Evolutionary conservation across 2,797 vertebrate species (phyloP), one percentile per base, ranked within the genome.

Genomic region (Ara ararauna): DNA sequence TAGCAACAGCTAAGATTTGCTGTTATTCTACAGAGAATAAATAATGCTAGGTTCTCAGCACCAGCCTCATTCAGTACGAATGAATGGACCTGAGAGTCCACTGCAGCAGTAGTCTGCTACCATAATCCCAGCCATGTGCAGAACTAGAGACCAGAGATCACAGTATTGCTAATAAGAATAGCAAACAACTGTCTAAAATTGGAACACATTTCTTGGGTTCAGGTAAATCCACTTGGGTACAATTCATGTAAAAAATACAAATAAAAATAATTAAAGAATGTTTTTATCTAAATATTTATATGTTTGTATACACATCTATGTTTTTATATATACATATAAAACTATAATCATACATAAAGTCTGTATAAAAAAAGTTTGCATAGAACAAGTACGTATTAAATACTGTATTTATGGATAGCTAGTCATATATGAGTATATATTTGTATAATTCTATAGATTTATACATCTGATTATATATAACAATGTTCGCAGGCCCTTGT

Each of bases 91-190:
- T 48, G 21, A 45, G 7, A 73, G 24, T 23, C 38, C 26, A 26
- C 23, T 0, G 0, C 1, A 93, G 11, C 26, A 60, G 24, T 1
- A 38, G 34, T 18, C 32, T 62, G 29, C 23, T 53, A 51, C 18
- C 38, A 24, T n/a, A 53, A 38, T 19, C 32, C 38, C 62, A 75
- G 48, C 1, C 3, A 68, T 4, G 29, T 60, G 56, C 23, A 60
- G 56, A 36, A 60, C 18, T 18, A 67, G 38, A 45, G 74, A 77
- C 3, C 18, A 66, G 50, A 23, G 9, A 66, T 8, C 22, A 30
- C 29, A n/a, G 24, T 3, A 40, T 22, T 60, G 16, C 3, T 19
- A 32, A 29, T 10, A 26, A 26, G 15, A 40, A 61, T 0, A 60
- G 15, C 36, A 50, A 77, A 67, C 14, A 38, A 15, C 21, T 45